Percentiles rank a stretch among this genome's conserved stretches.
Evolutionary conservation across 2,888 invertebrate species (phyloP).

Genomic region (Drosophila fulvimacula): DNA sequence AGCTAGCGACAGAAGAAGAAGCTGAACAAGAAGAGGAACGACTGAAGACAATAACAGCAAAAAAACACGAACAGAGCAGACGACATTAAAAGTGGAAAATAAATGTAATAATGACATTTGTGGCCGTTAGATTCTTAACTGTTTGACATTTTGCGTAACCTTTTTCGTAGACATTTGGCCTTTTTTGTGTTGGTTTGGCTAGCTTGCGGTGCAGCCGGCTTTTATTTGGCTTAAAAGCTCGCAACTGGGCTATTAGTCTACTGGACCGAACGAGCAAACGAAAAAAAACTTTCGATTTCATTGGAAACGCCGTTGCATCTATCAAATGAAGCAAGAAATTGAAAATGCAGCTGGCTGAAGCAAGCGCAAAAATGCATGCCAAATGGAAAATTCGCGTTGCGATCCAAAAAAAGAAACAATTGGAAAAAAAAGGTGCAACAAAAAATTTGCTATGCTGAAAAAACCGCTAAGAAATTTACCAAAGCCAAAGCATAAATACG

Average conservation of each 20-base stretch:
- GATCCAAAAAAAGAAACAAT: not conserved
- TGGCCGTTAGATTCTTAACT: conserved; percentile 83
- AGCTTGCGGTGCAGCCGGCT: conserved; percentile 27
- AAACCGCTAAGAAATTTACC: conserved; percentile 9
- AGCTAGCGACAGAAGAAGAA: conserved; percentile 3
- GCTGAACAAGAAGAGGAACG: conserved; percentile 30
- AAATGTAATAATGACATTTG: conserved; percentile 82
- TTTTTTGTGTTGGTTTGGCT: conserved; percentile 48
- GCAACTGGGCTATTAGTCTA: conserved; percentile 35
- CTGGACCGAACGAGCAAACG: conserved; percentile 31
- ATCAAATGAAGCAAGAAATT: conserved; percentile 53
- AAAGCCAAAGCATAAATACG: conserved; percentile 24
- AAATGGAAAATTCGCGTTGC: conserved; percentile 26
- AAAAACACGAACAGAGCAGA: conserved; percentile 50
- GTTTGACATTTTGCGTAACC: conserved; percentile 84
- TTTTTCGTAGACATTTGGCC: conserved; percentile 79
- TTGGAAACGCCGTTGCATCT: conserved; percentile 46
- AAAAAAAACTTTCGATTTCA: conserved; percentile 71
- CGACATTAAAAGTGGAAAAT: conserved; percentile 77
- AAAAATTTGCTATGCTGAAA: conserved; percentile 21
- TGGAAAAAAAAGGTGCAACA: conserved; percentile 21
- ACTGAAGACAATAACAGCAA: conserved; percentile 34
- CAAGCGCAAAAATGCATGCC: conserved; percentile 24
- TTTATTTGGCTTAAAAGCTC: conserved; percentile 12
- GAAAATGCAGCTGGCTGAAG: conserved; percentile 33